Evolutionary conservation across 30 jellyfish, hydroid and myxozoan species (phyloP).

Genomic region (Euphysa ruthae): DNA sequence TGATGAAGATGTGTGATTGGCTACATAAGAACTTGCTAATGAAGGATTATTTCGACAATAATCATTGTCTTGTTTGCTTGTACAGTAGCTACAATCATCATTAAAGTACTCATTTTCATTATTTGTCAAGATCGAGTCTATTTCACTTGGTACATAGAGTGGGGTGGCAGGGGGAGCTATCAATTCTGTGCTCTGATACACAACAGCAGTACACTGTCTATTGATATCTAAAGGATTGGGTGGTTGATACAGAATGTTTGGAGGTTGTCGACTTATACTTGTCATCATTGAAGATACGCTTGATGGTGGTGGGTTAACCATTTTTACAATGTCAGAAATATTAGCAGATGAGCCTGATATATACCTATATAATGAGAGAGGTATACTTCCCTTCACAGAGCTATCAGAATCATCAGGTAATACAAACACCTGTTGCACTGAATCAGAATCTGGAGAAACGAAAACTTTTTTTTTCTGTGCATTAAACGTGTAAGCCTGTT

Average conservation of each 20-base stretch:
- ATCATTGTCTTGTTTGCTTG: neutral
- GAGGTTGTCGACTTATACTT: neutral
- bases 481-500: neutral
- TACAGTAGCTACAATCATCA: neutral
- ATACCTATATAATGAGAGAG: neutral
- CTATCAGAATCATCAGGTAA: neutral
- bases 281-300: neutral
- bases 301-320: constrained; percentile 13
- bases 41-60: neutral
- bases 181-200: too few relatives aligned
- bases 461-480: too few relatives aligned
- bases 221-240: neutral
- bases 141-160: constrained; percentile 25
- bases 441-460: too few relatives aligned
- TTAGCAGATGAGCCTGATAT: constrained; percentile 27
- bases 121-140: constrained; percentile 18
- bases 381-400: neutral
- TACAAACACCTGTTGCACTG: neutral
- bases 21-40: neutral
- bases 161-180: constrained; percentile 50
- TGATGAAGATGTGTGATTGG: too few relatives aligned
- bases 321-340: neutral
- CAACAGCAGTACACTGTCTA: too few relatives aligned
- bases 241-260: neutral
- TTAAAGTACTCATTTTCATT: neutral